Base-by-base conservation (phyloP, 2,113 vertebrate species). In the Caranx melampygus region DNA sequence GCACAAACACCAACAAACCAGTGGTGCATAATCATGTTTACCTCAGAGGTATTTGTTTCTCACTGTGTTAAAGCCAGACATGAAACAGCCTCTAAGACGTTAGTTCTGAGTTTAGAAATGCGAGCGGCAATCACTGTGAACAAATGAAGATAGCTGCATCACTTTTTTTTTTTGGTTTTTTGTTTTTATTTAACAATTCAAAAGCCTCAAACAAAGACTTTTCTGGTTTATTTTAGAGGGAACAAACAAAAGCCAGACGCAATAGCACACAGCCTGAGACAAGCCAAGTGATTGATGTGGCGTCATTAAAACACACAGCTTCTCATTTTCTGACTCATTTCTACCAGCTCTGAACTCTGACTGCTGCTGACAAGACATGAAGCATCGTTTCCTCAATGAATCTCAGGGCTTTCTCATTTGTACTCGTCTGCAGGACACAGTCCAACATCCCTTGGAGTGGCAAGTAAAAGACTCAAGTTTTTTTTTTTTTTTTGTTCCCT, bases 291-390 rank as follows among this genome's bases (percentile, higher is more conserved):
- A 64, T 34, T 35, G 40, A 63, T 80, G 62, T 21, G n/a, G 37
- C 47, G 18, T 57, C 49, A 33, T 75, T 6, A 60, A 13, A 55
- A 77, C 21, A 18, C 59, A 54, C 44, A 60, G 71, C 35, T 49
- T 55, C 47, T 72, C 68, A 67, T 67, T 72, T 45, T 54, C 21
- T 52, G 4, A 65, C 12, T 68, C 51, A 75, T 82, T 83, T 82
- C 61, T 45, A 26, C 10, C 60, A 20, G 63, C 64, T 44, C 47
- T 60, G 54, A 66, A 60, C 44, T 62, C 34, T 55, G 44, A 13
- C 57, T 33, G 54, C 7, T 2, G 3, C 54, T 34, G 59, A 45
- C 15, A 0, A 7, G 52, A 44, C 60, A 44, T 18, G 51, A 59
- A 44, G 60, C 58, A 57, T 57, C 20, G 2, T 49, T 35, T 59